phyloP scores from a whole-genome alignment of 2,888 invertebrate species.

The Cheilosia vulpina region DNA sequence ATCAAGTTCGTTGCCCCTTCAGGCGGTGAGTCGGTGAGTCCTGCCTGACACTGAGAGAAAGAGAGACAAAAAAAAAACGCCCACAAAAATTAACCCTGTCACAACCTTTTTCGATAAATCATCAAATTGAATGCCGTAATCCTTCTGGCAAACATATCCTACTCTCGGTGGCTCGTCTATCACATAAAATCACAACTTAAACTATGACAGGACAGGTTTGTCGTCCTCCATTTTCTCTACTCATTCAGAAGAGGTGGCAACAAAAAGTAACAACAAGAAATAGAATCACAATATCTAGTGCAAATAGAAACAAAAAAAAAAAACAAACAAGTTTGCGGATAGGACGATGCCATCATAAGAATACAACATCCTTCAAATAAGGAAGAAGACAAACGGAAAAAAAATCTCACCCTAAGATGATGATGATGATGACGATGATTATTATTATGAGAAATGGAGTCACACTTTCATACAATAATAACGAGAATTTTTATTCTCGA shows the following conservation, averaged over 20 bases:
- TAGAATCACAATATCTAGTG: constrained; percentile 52
- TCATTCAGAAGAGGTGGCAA: constrained; percentile 10
- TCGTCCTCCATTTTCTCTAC: constrained; percentile 25
- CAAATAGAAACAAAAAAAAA: constrained; percentile 18
- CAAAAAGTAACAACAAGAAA: constrained; percentile 7
- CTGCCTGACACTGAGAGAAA: neutral
- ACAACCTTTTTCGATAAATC: constrained; percentile 74
- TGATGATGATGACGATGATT: constrained; percentile 41
- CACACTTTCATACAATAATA: constrained; percentile 75
- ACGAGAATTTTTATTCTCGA: constrained; percentile 73
- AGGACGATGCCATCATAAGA: constrained; percentile 47
- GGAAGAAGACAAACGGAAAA: constrained; percentile 5
- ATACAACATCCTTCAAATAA: constrained; percentile 48
- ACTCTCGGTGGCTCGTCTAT: constrained; percentile 39
- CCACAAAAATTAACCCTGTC: constrained; percentile 68
- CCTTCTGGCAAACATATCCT: constrained; percentile 48
- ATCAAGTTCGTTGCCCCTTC: constrained; percentile 51
- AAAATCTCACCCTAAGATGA: neutral
- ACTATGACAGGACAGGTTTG: constrained; percentile 48
- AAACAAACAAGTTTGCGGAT: constrained; percentile 64
- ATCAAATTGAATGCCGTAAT: constrained; percentile 71
- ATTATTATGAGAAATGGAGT: constrained; percentile 75
- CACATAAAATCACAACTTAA: constrained; percentile 58
- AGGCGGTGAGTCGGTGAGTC: neutral
- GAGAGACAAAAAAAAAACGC: neutral